Evolutionary conservation across 2,888 invertebrate genomes (phyloP).

Genomic region (Aphodius sticticus): DNA sequence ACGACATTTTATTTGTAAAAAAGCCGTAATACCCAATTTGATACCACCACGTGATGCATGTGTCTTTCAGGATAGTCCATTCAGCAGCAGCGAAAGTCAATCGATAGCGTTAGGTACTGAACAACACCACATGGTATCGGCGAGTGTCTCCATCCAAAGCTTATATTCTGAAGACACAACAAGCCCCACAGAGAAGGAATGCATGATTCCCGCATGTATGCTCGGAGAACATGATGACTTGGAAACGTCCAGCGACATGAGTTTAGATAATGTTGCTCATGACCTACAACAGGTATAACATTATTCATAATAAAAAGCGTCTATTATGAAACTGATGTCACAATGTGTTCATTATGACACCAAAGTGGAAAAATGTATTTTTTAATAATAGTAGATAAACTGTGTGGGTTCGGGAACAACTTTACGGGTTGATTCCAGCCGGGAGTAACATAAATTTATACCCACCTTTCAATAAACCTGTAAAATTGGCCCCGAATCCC

Average conservation of each 20-base stretch:
- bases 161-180: constrained; percentile 8
- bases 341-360: too few species aligned
- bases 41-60: too few species aligned
- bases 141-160: constrained; percentile 7
- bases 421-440: too few species aligned
- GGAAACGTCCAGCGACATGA: neutral
- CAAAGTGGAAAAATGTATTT: too few species aligned
- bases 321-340: too few species aligned
- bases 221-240: neutral
- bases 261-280: neutral
- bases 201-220: constrained; percentile 5
- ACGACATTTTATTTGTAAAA: too few species aligned
- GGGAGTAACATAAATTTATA: too few species aligned
- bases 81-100: neutral
- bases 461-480: too few species aligned
- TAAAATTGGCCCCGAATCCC: too few species aligned
- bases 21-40: too few species aligned
- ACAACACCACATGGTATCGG: neutral
- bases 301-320: neutral
- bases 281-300: neutral
- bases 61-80: neutral
- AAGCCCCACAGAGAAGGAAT: constrained; percentile 6
- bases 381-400: too few species aligned
- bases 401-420: too few species aligned
- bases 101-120: neutral